Base-by-base conservation (phyloP, 2,113 vertebrate genomes). In the Nothobranchius kuhntae region DNA sequence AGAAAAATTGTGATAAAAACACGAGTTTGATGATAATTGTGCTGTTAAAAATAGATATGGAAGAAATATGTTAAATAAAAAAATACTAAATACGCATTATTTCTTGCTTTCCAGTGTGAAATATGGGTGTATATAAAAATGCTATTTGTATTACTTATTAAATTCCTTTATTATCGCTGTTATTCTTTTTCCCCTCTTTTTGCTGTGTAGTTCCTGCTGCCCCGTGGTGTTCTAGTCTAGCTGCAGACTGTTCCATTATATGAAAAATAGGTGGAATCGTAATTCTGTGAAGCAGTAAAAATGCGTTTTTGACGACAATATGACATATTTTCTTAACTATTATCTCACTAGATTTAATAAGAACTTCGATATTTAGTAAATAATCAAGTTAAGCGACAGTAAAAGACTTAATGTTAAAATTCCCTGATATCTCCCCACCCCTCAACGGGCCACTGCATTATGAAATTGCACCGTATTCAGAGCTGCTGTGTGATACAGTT, bases 401-500 rank as follows among this genome's bases (percentile, higher is more conserved):
- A 0, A 7, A 8, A 2, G 10, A 42, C 4, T 17, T 17, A 6
- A 2, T 46, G 50, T 73, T 71, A 3, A 24, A 58, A 73, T n/a
- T 3, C 45, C 4, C 1, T 2, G 2, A 24, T 3, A 1, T 4
- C 9, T 9, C 5, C 35, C 36, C 71, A 4, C 68, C 76, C 70
- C 30, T 54, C 72, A 75, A 62, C 36, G 73, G 85, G 68, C 65
- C 75, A 60, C 42, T 62, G 50, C 84, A 89, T 89, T 87, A 50
- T 36, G 47, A 81, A 81, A 80, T 79, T 54, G 78, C 83, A 67
- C 64, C 84, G 81, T 81, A 68, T 78, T 87, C 80, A 75, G 77
- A 80, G 71, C 30, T 6, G 36, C 80, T 64, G 77, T 87, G 65
- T 66, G 81, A 75, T 86, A 65, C 86, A 86, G 86, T 85, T 88